These are phyloP conservation scores for Brachystomella parvula DNA, from an alignment of 1,140 invertebrate genomes.

Conservation along the genomic window DNA sequence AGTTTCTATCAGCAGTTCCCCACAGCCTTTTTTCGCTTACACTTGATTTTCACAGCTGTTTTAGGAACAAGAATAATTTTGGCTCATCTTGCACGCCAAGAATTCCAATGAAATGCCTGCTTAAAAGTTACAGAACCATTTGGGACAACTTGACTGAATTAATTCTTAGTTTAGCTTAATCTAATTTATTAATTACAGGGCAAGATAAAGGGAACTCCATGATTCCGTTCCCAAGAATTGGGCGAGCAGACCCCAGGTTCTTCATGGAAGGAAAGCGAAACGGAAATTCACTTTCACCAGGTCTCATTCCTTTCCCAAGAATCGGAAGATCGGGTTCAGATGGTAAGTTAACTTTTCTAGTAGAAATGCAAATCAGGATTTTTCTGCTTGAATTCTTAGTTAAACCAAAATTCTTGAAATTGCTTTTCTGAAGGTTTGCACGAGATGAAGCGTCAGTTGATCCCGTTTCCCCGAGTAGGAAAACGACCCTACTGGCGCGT, in stretches of 20 bases:
- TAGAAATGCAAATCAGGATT: neutral
- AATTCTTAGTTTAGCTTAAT: neutral
- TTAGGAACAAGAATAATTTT: too few species aligned
- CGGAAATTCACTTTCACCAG: slow-evolving; percentile 25
- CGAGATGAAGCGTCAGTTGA: slow-evolving; percentile 33
- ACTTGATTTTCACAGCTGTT: too few species aligned
- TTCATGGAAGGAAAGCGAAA: slow-evolving; percentile 26
- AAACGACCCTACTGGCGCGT: slow-evolving; percentile 31
- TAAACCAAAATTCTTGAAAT: slow-evolving; percentile 10
- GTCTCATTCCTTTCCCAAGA: slow-evolving; percentile 36
- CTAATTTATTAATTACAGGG: slow-evolving; percentile 11
- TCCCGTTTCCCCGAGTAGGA: slow-evolving; percentile 37
- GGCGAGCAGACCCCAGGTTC: slow-evolving; percentile 19
- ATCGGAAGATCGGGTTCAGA: slow-evolving; percentile 24
- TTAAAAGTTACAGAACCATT: neutral
- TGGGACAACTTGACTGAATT: neutral
- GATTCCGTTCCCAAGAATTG: slow-evolving; percentile 36
- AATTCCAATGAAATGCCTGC: too few species aligned
- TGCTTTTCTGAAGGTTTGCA: slow-evolving; percentile 21
- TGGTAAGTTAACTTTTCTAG: slow-evolving; percentile 5
- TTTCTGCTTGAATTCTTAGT: slow-evolving; percentile 1
- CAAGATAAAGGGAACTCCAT: slow-evolving; percentile 35
- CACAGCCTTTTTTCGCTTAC: too few species aligned
- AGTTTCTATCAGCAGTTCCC: too few species aligned
- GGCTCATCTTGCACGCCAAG: too few species aligned